Evolutionary conservation across 1,140 invertebrate genomes (phyloP), one percentile per base, ranked within the genome.

Genomic region (Anastrepha ludens): DNA sequence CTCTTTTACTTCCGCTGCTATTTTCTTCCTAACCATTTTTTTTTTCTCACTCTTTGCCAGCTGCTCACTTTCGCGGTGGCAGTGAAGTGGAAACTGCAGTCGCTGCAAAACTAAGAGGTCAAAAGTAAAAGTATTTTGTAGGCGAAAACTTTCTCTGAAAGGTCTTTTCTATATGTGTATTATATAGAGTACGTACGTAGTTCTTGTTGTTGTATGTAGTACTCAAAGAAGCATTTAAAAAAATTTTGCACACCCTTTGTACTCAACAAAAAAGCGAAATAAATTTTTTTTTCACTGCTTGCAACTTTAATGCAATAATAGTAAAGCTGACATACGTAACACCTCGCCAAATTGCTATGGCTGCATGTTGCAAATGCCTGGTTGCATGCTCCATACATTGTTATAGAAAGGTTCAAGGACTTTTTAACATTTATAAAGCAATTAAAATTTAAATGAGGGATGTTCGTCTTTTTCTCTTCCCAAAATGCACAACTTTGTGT

Each of bases 361-460:
- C 70, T 7, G 70, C 41, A 17, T 74, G 70, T 74, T 74, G 70
- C 70, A 47, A 50, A 15, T 74, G 70, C 13, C 3, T 44, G 11
- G 17, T 13, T 74, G 39, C 5, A 9, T 17, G 39, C 41, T 47
- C 15, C 67, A 74, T 74, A 5, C 67, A 74, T 74, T 74, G 70
- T 74, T 74, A 41, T 41, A 89, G 90, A 91, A 88, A 92, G 90
- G 91, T 92, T 92, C 91, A 92, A 91, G 91, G 91, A 91, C 91
- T 92, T 92, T 91, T 92, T 90, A 92, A 90, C 91, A 92, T 92
- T 92, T 92, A 92, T 92, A 92, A 92, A 92, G 91, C 91, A 92
- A 92, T 92, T 92, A 92, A 92, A 92, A 92, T 92, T 92, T 92
- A 92, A 91, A 92, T 92, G 91, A 92, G 90, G 89, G 90, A 62